Conservation (phyloP, 2,113 vertebrate genomes). For the Lasiurus borealis region DNA sequence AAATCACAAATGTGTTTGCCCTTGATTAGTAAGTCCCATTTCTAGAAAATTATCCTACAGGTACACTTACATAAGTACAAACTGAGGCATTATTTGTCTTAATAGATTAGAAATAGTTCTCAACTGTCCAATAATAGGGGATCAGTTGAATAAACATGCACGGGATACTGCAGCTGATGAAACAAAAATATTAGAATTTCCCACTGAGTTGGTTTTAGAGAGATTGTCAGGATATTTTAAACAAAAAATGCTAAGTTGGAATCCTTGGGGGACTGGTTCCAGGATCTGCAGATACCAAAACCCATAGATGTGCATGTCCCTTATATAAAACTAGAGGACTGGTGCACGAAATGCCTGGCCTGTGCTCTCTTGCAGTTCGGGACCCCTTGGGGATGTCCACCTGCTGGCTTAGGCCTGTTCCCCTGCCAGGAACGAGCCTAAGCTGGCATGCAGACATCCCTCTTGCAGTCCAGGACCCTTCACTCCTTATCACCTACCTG, state of each 20-base stretch:
- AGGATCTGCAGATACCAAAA: not conserved
- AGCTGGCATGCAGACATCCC: too few relatives aligned
- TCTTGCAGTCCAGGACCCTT: too few relatives aligned
- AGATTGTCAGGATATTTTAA: slow-evolving; percentile 49
- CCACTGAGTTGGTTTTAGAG: slow-evolving; percentile 16
- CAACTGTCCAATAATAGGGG: not conserved
- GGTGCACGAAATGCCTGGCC: too few relatives aligned
- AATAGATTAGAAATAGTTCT: slow-evolving; percentile 19
- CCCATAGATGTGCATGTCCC: not conserved
- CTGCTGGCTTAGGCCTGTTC: too few relatives aligned
- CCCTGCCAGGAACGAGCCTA: too few relatives aligned
- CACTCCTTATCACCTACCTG: too few relatives aligned
- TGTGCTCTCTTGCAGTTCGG: too few relatives aligned
- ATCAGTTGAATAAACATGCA: slow-evolving; percentile 25
- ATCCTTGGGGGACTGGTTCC: not conserved
- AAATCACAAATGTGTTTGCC: not conserved
- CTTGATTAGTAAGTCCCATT: slow-evolving; percentile 3
- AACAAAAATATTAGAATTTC: not conserved
- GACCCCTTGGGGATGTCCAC: too few relatives aligned
- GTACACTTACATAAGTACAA: not conserved
- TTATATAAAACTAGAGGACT: not conserved
- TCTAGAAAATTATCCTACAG: slow-evolving; percentile 3
- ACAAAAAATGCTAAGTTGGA: not conserved
- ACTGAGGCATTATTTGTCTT: slow-evolving; percentile 37
- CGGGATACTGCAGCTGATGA: not conserved